Evolutionary conservation across 1,140 invertebrate genomes (phyloP), one percentile per base, ranked within the genome.

Genomic region (Trachelipus rathkii): DNA sequence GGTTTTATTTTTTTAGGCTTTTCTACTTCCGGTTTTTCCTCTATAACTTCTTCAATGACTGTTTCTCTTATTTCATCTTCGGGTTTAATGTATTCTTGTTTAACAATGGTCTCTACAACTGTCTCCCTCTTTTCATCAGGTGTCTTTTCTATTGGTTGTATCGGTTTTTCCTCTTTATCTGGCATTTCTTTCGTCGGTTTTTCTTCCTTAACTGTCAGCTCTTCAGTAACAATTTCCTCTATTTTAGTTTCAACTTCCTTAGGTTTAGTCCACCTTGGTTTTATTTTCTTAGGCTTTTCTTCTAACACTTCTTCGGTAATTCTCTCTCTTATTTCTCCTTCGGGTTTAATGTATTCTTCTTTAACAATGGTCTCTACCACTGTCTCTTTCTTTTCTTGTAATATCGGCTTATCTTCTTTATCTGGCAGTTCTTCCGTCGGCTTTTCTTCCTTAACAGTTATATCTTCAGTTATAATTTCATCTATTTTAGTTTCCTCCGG

Each of bases 331-430:
- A 60, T 60, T 60, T 3, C 8, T 60, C 8, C 50, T 19, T 60
- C 50, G 8, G 19, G 11, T 60, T 60, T 13, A 60, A 60, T 60
- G 15, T 24, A 24, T 60, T 77, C 44, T 46, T 73, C 19, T 46
- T 23, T 73, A 76, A 44, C 46, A 44, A 19, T 77, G 7, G 6
- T 67, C 10, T 60, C 73, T 66, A 44, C 33, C 0, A 44, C n/a
- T 70, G 7, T 43, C 21, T 24, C 68, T 21, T 70, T 10, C 33
- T 23, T 10, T 19, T 72, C n/a, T 0, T 19, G 71, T 50, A 10
- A 9, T 50, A 15, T 60, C 2, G 50, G 11, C 8, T 60, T 23
- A 0, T 13, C 13, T 10, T 24, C 4, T 50, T 23, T 10, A 21
- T 9, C 9, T 19, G 9, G 66, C 15, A 19, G 10, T 73, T 73